Base-by-base conservation (phyloP, 2,113 vertebrate genomes). In the Mormyrus lacerda region DNA sequence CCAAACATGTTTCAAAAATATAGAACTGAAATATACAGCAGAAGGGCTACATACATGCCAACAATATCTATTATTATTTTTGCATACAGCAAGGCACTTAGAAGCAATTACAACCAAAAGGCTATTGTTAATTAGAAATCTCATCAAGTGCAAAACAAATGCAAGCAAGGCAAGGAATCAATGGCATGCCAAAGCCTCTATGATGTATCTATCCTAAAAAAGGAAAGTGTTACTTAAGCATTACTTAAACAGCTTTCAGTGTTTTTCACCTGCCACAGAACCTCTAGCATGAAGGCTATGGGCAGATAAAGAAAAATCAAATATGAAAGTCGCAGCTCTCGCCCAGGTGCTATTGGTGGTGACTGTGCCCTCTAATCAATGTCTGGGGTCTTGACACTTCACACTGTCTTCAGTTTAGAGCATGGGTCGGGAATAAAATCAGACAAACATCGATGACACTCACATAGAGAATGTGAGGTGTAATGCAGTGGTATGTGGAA, bases 401-500 rank as follows among this genome's bases (percentile, higher is more conserved):
- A 73, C 3, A 35, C 10, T 6, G 13, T 79, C 73, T 19, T 79
- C 2, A 17, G 73, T 42, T 79, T 79, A 39, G 13, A 79, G 61
- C 73, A 19, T 21, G 17, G 35, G 3, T 13, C 1, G 31, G 69
- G 31, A 31, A 76, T 76, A 76, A 31, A 39, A 27, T n/a, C 82
- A 85, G 21, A 85, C 44, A 24, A 10, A 48, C n/a, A 2, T 48
- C 2, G 73, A 48, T 79, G 44, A 48, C 83, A 85, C 44, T 15
- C 15, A 47, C 0, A 3, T 45, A 13, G 47, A 21, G 83, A 50
- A 85, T 48, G 45, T 47, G 47, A 47, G 83, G 47, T 48, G 44
- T 48, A 85, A 47, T 44, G 42, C 45, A 47, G 88, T 27, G 39
- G 39, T 31, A 55, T n/a, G 39, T 19, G 45, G 89, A 92, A 86